Percentiles rank a stretch among this genome's conserved stretches.
phyloP scores from a whole-genome alignment of 2,113 vertebrate genomes.

The Podarcis cretensis region DNA sequence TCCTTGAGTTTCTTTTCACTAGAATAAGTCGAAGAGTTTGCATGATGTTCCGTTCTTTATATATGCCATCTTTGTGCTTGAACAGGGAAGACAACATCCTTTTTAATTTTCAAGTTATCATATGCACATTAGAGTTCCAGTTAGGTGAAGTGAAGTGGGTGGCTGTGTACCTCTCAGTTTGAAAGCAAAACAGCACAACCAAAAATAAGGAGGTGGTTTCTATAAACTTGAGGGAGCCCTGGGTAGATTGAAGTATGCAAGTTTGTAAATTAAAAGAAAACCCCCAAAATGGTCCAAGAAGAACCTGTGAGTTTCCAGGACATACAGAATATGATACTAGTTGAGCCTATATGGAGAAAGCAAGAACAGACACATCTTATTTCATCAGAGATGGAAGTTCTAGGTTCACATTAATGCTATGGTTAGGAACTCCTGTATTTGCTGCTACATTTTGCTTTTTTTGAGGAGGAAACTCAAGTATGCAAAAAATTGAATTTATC shows the following conservation, averaged over 20 bases:
- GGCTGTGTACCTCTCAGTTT: too few species aligned
- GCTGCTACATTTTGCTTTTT: not conserved
- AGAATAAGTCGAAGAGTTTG: not conserved
- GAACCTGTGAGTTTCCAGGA: not conserved
- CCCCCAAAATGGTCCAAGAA: not conserved
- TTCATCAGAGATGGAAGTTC: not conserved
- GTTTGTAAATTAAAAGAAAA: not conserved
- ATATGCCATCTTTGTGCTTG: not conserved
- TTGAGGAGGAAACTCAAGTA: not conserved
- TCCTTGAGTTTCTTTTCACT: too few species aligned
- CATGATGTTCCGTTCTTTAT: not conserved
- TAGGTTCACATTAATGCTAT: not conserved
- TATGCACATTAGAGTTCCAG: not conserved
- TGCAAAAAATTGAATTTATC: not conserved
- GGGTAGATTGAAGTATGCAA: not conserved
- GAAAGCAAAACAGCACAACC: not conserved
- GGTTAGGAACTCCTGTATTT: not conserved
- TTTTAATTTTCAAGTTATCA: not conserved
- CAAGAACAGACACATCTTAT: not conserved
- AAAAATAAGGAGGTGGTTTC: not conserved
- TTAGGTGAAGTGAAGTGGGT: not conserved
- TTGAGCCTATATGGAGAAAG: not conserved
- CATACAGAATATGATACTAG: not conserved
- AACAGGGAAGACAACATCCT: not conserved
- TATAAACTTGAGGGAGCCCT: not conserved